phyloP scores from a whole-genome alignment of 2,888 invertebrate genomes.

The Cataglyphis livida region DNA sequence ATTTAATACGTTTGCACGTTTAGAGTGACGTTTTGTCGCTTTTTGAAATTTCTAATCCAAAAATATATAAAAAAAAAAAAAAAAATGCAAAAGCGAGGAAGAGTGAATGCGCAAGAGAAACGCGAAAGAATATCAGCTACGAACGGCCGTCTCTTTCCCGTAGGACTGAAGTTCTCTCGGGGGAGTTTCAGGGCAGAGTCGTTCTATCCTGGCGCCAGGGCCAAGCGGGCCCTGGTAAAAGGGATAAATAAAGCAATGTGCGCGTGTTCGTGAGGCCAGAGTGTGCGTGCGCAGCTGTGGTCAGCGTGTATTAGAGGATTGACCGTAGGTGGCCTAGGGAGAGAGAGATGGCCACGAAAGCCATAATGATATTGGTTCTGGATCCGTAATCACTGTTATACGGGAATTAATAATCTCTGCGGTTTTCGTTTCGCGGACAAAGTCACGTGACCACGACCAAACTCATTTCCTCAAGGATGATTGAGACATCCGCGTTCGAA shows the following conservation, averaged over 20 bases:
- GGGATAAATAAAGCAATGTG: slow-evolving; percentile 61
- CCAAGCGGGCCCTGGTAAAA: slow-evolving; percentile 76
- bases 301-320: slow-evolving; percentile 63
- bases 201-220: slow-evolving; percentile 82
- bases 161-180: slow-evolving; percentile 67
- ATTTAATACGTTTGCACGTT: slow-evolving; percentile 30
- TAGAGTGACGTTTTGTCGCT: neutral
- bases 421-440: slow-evolving; percentile 75
- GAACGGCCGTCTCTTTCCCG: slow-evolving; percentile 61
- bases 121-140: slow-evolving; percentile 43
- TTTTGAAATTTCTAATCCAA: slow-evolving; percentile 33
- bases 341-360: slow-evolving; percentile 71
- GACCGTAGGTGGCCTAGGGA: slow-evolving; percentile 77
- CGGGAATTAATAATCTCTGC: slow-evolving; percentile 82
- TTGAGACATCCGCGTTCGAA: slow-evolving; percentile 70
- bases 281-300: slow-evolving; percentile 62
- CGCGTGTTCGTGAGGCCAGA: slow-evolving; percentile 45
- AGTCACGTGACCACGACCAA: slow-evolving; percentile 68
- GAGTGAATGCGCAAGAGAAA: slow-evolving; percentile 33
- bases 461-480: slow-evolving; percentile 71
- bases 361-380: slow-evolving; percentile 80
- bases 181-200: slow-evolving; percentile 75
- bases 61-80: slow-evolving; percentile 12
- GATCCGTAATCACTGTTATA: slow-evolving; percentile 80
- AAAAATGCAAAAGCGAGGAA: neutral